These are phyloP conservation scores for Hirtodrosophila trivittata DNA, from an alignment of 2,888 invertebrate genomes.

Conservation along the genomic window DNA sequence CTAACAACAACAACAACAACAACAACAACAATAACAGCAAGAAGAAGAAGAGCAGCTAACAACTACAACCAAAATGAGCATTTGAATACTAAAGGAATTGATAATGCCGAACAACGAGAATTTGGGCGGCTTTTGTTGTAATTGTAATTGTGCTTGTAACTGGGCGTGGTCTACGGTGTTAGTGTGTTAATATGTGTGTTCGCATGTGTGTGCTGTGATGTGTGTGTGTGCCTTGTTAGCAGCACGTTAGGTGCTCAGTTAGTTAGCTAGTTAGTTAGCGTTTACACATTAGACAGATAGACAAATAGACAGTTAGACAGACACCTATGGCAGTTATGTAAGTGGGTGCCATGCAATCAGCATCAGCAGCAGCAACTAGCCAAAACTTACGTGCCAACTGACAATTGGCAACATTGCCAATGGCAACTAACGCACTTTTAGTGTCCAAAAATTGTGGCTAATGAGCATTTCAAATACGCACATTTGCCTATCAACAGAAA, in stretches of 20 bases:
- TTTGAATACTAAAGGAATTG: constrained; percentile 72
- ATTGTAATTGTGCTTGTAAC: constrained; percentile 58
- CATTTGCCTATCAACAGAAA: constrained; percentile 61
- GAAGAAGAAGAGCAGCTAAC: constrained; percentile 19
- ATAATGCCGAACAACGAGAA: constrained; percentile 55
- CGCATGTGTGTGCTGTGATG: constrained; percentile 11
- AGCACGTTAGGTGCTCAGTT: constrained; percentile 61
- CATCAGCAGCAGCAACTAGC: constrained; percentile 29
- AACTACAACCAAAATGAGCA: constrained; percentile 55
- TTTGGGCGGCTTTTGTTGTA: constrained; percentile 56
- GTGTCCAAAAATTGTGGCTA: constrained; percentile 68
- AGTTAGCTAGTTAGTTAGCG: constrained; percentile 69
- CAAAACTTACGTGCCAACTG: constrained; percentile 47
- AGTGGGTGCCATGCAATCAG: constrained; percentile 44
- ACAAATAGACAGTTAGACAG: neutral
- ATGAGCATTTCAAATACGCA: constrained; percentile 75
- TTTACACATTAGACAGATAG: constrained; percentile 43
- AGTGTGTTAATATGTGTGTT: constrained; percentile 8
- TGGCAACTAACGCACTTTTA: constrained; percentile 64
- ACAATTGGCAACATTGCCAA: constrained; percentile 64
- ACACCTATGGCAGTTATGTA: constrained; percentile 26
- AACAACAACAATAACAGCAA: constrained; percentile 21
- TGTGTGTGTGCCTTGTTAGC: constrained; percentile 48
- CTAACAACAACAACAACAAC: constrained; percentile 25
- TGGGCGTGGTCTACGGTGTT: constrained; percentile 52